Conservation (phyloP, 2,888 invertebrate genomes). For the Nipponacmea schrenckii region DNA sequence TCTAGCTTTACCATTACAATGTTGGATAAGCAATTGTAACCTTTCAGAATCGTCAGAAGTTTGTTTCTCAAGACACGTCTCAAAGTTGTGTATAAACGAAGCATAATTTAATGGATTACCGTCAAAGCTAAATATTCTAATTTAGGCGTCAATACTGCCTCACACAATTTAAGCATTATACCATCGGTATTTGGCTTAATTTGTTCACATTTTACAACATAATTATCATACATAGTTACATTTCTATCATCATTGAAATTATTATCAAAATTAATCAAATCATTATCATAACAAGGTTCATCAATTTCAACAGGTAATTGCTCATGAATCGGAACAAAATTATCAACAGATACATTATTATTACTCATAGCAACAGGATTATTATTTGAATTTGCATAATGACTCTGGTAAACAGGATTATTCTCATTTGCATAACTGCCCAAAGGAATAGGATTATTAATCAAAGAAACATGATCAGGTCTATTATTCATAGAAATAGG, state of each 20-base stretch:
- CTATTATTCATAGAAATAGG: background rate
- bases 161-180: background rate
- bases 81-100: too few relatives aligned
- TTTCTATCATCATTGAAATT: background rate
- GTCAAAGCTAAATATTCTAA: background rate
- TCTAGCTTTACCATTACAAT: too few relatives aligned
- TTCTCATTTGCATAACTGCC: background rate
- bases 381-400: background rate
- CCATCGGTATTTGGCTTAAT: background rate
- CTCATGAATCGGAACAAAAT: background rate
- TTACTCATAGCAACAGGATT: background rate
- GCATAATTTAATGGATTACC: too few relatives aligned
- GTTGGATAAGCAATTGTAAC: too few relatives aligned
- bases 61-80: too few relatives aligned
- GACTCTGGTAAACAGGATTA: background rate
- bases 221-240: background rate
- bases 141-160: background rate
- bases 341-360: background rate
- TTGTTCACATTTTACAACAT: background rate
- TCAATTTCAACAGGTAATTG: background rate
- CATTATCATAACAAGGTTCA: background rate
- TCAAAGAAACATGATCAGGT: background rate
- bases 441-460: background rate
- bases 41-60: too few relatives aligned
- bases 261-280: background rate